phyloP scores from a whole-genome alignment of 2,888 invertebrate genomes.

The Netelia virgata region DNA sequence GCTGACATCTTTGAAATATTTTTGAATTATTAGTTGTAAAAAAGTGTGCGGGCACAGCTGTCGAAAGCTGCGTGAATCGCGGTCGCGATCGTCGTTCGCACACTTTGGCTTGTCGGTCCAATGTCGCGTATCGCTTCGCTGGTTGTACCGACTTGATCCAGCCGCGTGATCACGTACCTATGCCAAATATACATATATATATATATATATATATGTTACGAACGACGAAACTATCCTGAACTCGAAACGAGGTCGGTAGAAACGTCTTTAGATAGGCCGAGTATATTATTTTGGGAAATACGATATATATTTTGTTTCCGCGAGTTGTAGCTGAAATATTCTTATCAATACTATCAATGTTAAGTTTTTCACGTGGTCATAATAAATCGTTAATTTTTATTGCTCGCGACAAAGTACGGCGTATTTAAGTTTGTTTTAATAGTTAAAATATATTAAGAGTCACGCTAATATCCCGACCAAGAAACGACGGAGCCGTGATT shows the following conservation, averaged over 20 bases:
- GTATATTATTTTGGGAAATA: constrained; percentile 75
- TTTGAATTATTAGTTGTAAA: background rate
- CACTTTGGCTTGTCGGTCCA: background rate
- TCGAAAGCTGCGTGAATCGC: constrained; percentile 3
- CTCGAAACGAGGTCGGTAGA: constrained; percentile 52
- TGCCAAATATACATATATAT: constrained; percentile 27
- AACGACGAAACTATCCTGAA: constrained; percentile 48
- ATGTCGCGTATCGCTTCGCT: background rate
- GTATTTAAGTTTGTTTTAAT: no score
- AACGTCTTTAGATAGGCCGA: constrained; percentile 39
- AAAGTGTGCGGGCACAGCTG: background rate
- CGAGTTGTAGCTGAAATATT: constrained; percentile 30
- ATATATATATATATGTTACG: background rate
- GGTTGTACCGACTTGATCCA: background rate
- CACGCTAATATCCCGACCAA: no score
- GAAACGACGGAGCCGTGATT: no score
- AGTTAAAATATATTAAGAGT: no score
- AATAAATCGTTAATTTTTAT: background rate
- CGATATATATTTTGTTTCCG: constrained; percentile 70
- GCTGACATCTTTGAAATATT: background rate
- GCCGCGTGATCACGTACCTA: background rate
- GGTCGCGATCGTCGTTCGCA: background rate
- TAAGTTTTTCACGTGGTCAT: background rate
- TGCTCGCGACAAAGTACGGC: background rate
- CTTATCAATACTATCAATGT: constrained; percentile 10